Evolutionary conservation across 2,113 vertebrate genomes (phyloP).

Genomic region (Halcyon senegalensis): DNA sequence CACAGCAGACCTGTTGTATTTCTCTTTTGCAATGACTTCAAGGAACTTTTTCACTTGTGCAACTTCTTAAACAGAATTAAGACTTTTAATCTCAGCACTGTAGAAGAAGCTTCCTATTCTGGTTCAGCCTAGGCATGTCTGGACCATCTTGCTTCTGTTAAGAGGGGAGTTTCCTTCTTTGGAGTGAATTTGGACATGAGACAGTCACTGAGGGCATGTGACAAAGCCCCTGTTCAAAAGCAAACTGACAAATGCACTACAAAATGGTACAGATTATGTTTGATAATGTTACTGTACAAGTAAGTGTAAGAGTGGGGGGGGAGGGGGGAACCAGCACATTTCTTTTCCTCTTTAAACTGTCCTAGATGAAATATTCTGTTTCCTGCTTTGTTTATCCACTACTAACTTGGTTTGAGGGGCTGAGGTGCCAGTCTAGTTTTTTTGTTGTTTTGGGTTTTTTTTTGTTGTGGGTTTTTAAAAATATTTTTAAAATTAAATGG

Average conservation of each 20-base stretch:
- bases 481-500: not conserved
- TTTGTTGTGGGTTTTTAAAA: not conserved
- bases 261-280: not conserved
- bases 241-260: not conserved
- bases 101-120: not conserved
- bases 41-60: not conserved
- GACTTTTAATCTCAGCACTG: not conserved
- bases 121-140: not conserved
- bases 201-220: not conserved
- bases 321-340: not conserved
- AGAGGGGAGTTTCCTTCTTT: not conserved
- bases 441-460: too few relatives aligned
- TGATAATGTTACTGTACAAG: not conserved
- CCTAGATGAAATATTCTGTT: not conserved
- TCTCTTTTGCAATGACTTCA: not conserved
- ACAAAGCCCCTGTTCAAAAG: not conserved
- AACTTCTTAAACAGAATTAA: not conserved
- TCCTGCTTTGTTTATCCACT: not conserved
- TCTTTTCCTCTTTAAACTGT: not conserved
- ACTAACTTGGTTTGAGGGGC: not conserved
- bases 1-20: not conserved
- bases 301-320: not conserved
- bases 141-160: not conserved
- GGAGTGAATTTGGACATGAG: rapidly evolving
- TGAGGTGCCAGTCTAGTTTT: rapidly evolving